Evolutionary conservation across 2,797 vertebrate species (phyloP), one percentile per base, ranked within the genome.

Genomic region (Cynopterus sphinx): DNA sequence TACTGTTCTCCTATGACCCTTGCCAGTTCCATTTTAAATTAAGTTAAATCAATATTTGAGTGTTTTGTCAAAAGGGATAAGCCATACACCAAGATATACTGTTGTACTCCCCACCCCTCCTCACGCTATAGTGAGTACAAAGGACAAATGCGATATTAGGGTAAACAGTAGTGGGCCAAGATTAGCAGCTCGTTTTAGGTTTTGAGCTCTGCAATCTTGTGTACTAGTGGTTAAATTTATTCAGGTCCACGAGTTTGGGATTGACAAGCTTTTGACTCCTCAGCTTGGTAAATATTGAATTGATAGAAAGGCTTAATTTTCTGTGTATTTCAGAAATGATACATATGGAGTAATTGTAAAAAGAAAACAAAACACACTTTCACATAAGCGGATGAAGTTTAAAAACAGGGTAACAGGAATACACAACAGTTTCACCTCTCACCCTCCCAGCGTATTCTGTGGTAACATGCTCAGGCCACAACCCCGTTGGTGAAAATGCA

Each of bases 161-260:
- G 82, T 74, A 96, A 85, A 86, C 84, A 91, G 53, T 96, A 97
- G 33, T 97, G 81, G 97, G 93, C 59, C 36, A 90, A 97, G 97
- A 96, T 97, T 96, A 98, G 83, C 90, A 90, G 78, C 94, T 97
- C 95, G 95, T 97, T 97, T 96, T 97, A 97, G 92, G 87, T 95
- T 98, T 94, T 96, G 89, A 98, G 96, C 96, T 94, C 96, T 94
- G 11, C 22, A 61, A 0, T 98, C 96, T 96, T 97, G 79, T 96
- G 77, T 98, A 96, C 95, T 92, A 94, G 85, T 96, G 57, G 79
- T 98, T 97, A 97, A 98, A 97, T 95, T 97, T 95, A 91, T 92
- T 87, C 92, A 98, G 97, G 86, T 98, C 97, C 98, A 87, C 98
- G 97, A 95, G 74, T 96, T 94, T 97, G 94, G 94, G 82, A 92